A percentile compares a stretch with the other conserved stretches of the same genome.
Evolutionary conservation across 2,113 vertebrate species (phyloP).

Genomic region (Corythaeola cristata): DNA sequence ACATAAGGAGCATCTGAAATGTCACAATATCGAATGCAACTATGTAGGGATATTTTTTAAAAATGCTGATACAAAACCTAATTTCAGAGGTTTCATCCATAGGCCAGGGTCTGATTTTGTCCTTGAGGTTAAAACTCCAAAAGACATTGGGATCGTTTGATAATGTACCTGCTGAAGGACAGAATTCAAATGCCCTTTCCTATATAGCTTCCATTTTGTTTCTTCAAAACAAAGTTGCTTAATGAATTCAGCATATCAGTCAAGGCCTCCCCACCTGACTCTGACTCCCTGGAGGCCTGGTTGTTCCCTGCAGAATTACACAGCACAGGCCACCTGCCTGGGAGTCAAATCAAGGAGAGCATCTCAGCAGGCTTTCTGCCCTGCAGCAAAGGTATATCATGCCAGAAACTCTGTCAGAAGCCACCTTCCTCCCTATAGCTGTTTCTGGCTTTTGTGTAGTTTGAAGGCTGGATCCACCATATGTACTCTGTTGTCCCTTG

Average conservation of each 20-base stretch:
- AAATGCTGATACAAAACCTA: neutral
- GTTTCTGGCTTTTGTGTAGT: neutral
- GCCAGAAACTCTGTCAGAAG: neutral
- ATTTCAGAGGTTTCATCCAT: neutral
- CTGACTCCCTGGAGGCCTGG: neutral
- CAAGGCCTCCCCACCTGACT: neutral
- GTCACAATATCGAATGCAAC: rapidly evolving
- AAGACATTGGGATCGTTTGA: neutral
- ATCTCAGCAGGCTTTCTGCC: neutral
- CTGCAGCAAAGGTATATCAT: neutral
- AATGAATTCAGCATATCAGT: neutral
- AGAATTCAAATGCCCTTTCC: neutral
- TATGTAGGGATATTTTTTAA: neutral
- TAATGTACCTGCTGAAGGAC: neutral
- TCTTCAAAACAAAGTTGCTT: neutral
- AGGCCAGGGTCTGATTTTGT: neutral
- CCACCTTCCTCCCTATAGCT: neutral
- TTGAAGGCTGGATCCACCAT: neutral
- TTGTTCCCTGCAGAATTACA: neutral
- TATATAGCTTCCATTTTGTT: neutral
- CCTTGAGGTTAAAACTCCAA: neutral
- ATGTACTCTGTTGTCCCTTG: rapidly evolving
- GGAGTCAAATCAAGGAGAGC: slow-evolving; percentile 2
- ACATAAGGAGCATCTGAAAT: neutral
- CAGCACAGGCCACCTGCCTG: neutral